Evolutionary conservation across 2,888 invertebrate species (phyloP).

Genomic region (Tetropium fuscum): DNA sequence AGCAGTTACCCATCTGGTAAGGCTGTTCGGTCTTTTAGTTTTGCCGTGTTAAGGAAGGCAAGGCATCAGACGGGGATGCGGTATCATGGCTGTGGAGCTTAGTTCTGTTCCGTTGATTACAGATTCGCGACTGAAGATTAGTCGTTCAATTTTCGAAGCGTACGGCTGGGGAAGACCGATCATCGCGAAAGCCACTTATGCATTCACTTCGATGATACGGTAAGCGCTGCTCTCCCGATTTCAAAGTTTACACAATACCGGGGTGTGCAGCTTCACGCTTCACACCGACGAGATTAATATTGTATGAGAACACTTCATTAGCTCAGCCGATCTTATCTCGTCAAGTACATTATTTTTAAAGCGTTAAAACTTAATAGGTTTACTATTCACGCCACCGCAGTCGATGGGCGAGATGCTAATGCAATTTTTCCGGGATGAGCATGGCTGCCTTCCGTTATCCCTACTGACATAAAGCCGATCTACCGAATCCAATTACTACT

Average conservation of each 20-base stretch:
- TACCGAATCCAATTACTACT: no score
- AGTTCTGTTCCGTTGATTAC: slow-evolving; percentile 57
- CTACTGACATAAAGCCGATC: no score
- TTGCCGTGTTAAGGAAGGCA: not conserved
- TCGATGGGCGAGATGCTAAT: slow-evolving; percentile 13
- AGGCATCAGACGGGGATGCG: slow-evolving; percentile 22
- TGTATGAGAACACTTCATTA: slow-evolving; percentile 50
- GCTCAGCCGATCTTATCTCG: slow-evolving; percentile 43
- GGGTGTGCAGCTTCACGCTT: slow-evolving; percentile 35
- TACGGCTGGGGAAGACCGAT: slow-evolving; percentile 33
- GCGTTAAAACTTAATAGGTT: slow-evolving; percentile 7
- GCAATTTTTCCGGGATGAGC: slow-evolving; percentile 15
- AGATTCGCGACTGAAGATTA: slow-evolving; percentile 56
- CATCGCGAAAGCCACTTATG: slow-evolving; percentile 39
- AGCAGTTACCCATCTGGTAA: not conserved
- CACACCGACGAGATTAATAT: slow-evolving; percentile 48
- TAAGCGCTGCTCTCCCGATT: slow-evolving; percentile 34
- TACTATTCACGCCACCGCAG: slow-evolving; percentile 14
- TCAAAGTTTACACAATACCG: slow-evolving; percentile 36
- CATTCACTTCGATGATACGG: slow-evolving; percentile 31
- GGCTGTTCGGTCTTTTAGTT: slow-evolving; percentile 1
- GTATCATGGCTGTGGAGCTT: slow-evolving; percentile 41
- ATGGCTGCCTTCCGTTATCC: no score
- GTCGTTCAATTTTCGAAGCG: slow-evolving; percentile 53
- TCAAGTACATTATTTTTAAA: slow-evolving; percentile 25